Evolutionary conservation across 2,113 vertebrate species (phyloP), one percentile per base, ranked within the genome.

Genomic region (Andinoacara biseriatus): DNA sequence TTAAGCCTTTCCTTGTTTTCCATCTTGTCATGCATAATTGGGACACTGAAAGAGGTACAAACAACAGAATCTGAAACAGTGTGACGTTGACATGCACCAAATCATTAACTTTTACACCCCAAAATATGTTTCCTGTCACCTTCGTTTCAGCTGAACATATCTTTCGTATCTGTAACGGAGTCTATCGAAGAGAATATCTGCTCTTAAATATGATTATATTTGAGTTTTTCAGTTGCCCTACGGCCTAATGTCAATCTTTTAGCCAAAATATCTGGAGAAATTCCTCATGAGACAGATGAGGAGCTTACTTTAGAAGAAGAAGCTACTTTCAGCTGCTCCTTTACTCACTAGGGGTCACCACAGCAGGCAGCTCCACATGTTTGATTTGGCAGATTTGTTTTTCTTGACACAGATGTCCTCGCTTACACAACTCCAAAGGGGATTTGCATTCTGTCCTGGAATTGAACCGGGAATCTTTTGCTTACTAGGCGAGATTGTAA

Each of bases 1-100:
- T 86, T 62, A 69, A 57, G 54, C 29, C 62, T 77, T 75, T 76
- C 24, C 22, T 38, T 59, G n/a, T 72, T 91, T 86, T 76, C 54
- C 35, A 65, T 58, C 77, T 57, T 74, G 65, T 86, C 61, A 61
- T 80, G 58, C 14, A 3, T 78, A 77, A 85, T 57, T 62, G 56
- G 46, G 74, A 56, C 22, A 46, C 31, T 54, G 58, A 85, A 72
- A 63, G 77, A 76, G 43, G 77, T 63, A 62, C 46, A 78, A 87
- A 83, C 62, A 67, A 61, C 33, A 38, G 7, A 61, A 78, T 83
- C n/a, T 59, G 38, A 82, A 79, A 31, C 56, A 22, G 76, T 80
- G 54, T 61, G 52, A 69, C 14, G n/a, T 49, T 69, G 79, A 75
- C 72, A 83, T 56, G 14, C 59, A 9, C 5, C n/a, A 65, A 38